Evolutionary conservation across 92 coral and sea anemone species (phyloP), one percentile per base, ranked within the genome.

Genomic region (Palythoa grandiflora): DNA sequence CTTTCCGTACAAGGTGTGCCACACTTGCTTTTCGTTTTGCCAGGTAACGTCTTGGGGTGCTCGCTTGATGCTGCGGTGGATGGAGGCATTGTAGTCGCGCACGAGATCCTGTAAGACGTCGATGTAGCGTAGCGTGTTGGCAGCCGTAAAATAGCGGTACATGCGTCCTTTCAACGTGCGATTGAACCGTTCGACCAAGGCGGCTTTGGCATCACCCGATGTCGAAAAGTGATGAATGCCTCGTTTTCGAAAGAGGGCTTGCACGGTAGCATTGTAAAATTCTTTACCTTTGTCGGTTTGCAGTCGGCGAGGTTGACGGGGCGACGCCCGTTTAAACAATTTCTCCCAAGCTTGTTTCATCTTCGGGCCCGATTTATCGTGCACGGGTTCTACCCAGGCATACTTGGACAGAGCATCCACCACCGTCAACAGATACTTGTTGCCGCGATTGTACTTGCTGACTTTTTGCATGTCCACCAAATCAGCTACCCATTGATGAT

Each of bases 141-240:
- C 75, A n/a, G 81, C 83, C 47, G 92, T 90, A 16, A 85, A 78
- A 47, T 87, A 79, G 1, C 89, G 89, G 63, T 78, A 90, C 86
- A 83, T 89, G 68, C 80, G 73, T 6, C 57, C 68, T 83, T 73
- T 89, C 38, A 83, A 53, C 1, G 93, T 80, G 2, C 87, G 84
- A 83, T 90, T 90, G 37, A 87, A 90, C 40, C 90, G 55, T 75
- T 90, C 93, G 19, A 86, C 70, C 7, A 87, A n/a, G 9, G 74
- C 38, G 0, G 90, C 90, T 78, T 90, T 86, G 16, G 81, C 47
- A 15, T 51, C 63, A 39, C 88, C 83, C 66, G 66, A 40, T 12
- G 93, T 54, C 51, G 68, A 70, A 61, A 75, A 72, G 60, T 78
- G 81, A 10, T 61, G 80, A 51, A 90, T 84, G 5, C 50, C 37